These are phyloP conservation scores for Plectropomus leopardus DNA, from an alignment of 2,113 vertebrate genomes.

Conservation along the genomic window DNA sequence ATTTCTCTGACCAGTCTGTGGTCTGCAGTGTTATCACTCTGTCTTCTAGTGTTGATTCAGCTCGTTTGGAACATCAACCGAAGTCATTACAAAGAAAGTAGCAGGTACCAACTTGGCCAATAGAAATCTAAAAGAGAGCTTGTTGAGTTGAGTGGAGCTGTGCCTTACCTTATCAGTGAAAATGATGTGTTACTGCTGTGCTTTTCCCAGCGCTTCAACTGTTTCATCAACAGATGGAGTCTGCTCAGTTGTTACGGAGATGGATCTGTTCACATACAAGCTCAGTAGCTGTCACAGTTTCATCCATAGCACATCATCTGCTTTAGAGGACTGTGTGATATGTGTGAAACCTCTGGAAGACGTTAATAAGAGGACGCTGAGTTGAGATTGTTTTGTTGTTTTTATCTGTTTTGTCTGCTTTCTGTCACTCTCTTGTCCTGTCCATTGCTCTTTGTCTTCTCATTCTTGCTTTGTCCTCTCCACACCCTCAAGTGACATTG, in stretches of 20 bases:
- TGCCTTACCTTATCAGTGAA: no score
- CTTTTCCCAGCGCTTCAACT: neutral
- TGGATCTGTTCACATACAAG: neutral
- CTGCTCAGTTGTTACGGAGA: neutral
- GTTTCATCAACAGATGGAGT: neutral
- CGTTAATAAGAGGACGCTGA: neutral
- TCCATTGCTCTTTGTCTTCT: neutral
- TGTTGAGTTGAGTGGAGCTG: no score
- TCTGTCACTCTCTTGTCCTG: conserved; percentile 4
- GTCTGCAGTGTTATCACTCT: no score
- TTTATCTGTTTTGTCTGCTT: conserved; percentile 1
- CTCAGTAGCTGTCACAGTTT: conserved; percentile 14
- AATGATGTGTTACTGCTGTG: no score
- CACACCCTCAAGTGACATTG: conserved; percentile 33
- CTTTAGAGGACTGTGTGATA: conserved; percentile 1
- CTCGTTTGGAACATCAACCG: no score
- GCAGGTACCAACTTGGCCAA: no score
- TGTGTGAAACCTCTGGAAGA: conserved; percentile 9
- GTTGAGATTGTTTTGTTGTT: neutral
- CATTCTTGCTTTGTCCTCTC: conserved; percentile 11
- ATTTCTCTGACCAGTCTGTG: no score
- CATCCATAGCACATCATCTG: neutral
- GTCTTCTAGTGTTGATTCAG: no score
- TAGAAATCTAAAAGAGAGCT: no score
- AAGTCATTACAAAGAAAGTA: no score